phyloP scores from a whole-genome alignment of 2,888 invertebrate genomes.

The Nephrotoma appendiculata region DNA sequence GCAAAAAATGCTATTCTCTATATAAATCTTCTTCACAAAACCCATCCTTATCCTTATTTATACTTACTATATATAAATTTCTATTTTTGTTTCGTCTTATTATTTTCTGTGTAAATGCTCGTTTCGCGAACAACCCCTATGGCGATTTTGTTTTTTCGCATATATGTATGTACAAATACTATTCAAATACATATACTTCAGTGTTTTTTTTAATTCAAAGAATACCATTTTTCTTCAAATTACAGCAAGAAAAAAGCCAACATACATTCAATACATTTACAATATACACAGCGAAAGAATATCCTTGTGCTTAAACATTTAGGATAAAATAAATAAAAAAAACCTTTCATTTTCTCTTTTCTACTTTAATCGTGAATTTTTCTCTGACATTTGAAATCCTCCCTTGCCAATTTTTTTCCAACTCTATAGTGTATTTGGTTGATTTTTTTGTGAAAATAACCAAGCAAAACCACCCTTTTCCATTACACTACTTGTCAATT shows the following conservation, averaged over 20 bases:
- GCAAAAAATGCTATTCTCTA: background rate
- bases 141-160: conserved; percentile 2
- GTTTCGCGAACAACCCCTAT: conserved; percentile 1
- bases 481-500: background rate
- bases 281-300: background rate
- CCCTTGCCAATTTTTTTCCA: background rate
- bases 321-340: conserved; percentile 1
- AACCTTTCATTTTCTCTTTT: background rate
- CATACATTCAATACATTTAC: conserved; percentile 2
- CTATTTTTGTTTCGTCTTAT: conserved; percentile 2
- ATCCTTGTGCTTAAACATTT: conserved; percentile 1
- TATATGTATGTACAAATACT: conserved; percentile 1
- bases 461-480: background rate
- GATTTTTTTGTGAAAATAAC: background rate
- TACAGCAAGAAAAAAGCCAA: background rate
- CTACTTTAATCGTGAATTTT: background rate
- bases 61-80: background rate
- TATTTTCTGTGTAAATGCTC: conserved; percentile 2
- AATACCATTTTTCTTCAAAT: background rate
- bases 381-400: conserved; percentile 1
- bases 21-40: background rate
- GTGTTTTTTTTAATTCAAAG: background rate
- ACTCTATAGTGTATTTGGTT: background rate
- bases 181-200: background rate
- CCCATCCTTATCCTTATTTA: background rate